Evolutionary conservation across 2,113 vertebrate species (phyloP).

Genomic region (Oriolus oriolus): DNA sequence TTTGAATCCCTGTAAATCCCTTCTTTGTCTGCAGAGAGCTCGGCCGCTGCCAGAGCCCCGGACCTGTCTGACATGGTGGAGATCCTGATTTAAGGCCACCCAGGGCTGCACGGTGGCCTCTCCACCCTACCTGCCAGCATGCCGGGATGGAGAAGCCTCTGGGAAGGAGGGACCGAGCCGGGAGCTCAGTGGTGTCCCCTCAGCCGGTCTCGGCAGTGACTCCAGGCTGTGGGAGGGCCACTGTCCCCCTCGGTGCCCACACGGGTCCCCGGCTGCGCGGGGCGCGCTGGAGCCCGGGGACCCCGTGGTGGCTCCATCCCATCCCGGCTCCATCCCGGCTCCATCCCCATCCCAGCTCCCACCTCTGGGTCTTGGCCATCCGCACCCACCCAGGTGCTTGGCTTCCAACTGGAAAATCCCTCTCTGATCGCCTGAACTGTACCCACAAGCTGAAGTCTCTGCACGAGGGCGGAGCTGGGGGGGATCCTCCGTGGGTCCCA

Average conservation of each 20-base stretch:
- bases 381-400: background rate
- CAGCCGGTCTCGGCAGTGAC: fast-evolving
- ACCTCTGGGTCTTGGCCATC: background rate
- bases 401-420: background rate
- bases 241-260: background rate
- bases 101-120: fast-evolving
- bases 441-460: background rate
- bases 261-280: background rate
- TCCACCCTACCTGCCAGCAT: background rate
- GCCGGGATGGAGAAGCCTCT: background rate
- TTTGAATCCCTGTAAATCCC: background rate
- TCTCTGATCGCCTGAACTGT: fast-evolving
- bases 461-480: background rate
- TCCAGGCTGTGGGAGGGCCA: background rate
- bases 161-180: background rate
- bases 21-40: constrained; percentile 61
- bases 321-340: background rate
- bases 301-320: background rate
- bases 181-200: background rate
- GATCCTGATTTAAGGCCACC: constrained; percentile 72
- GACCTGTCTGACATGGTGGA: constrained; percentile 78
- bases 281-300: background rate
- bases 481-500: background rate
- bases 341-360: background rate
- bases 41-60: constrained; percentile 2